Base-by-base conservation (phyloP, 2,888 invertebrate species). In the Dolichomitus sp. region DNA sequence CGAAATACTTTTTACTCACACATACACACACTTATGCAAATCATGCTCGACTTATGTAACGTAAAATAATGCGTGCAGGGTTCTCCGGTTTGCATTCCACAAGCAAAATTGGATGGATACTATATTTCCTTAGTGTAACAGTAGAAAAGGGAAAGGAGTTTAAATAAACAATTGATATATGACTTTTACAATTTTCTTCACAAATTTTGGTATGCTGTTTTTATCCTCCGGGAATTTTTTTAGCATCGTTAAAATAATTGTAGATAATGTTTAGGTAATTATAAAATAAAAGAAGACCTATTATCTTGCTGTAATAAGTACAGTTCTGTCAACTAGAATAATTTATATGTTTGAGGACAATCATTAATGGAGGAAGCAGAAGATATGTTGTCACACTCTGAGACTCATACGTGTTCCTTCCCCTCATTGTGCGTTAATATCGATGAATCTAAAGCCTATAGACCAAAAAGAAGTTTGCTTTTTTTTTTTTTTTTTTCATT, bases 21-120 rank as follows among this genome's bases (percentile, higher is more conserved):
- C 61, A 37, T n/a, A 33, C 17, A 48, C 48, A 45, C 72, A 33
- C 57, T 42, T 30, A 33, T 72, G 40, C 63, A 42, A 17, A 42
- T 14, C 37, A 37, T 45, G n/a, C 63, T 78, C 37, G 74, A 66
- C 59, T 82, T 82, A 59, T 75, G 70, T 79, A 82, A 82, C 57
- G 12, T 17, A 19, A 75, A 70, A 65, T 65, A 74, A 74, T 63
- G 74, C 37, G 57, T 73, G 59, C 37, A 61, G 50, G 52, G 63
- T 76, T 68, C 30, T 45, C 40, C 7, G 27, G 73, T 74, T 69
- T 54, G 73, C 72, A 42, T 63, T 70, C n/a, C n/a, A 12, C 42
- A 50, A 48, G 59, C 57, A 23, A 65, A 74, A 68, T n/a, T 11
- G 63, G 40, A 42, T 12, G 23, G 45, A 9, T 30, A 27, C 12